These are phyloP conservation scores for Muscicapa comitata DNA, from an alignment of 2,797 vertebrate genomes.

Conservation along the genomic window DNA sequence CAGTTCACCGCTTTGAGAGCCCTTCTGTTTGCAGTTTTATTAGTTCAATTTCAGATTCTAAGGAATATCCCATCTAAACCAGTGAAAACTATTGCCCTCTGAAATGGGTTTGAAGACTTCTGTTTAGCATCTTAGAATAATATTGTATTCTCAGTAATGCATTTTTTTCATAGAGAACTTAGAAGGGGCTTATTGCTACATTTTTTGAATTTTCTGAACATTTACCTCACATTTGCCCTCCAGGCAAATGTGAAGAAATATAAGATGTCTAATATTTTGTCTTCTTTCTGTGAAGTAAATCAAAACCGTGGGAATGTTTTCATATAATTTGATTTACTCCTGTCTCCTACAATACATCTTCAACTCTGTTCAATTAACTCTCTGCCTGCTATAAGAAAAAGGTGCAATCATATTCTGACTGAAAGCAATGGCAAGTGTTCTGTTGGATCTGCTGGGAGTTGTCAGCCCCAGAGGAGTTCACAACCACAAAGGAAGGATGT, in stretches of 20 bases:
- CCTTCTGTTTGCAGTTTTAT: not conserved
- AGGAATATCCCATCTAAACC: not conserved
- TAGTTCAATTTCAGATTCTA: not conserved
- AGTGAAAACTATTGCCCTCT: not conserved
- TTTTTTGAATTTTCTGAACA: conserved; percentile 66
- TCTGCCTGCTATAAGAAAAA: conserved; percentile 53
- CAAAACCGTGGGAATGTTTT: conserved; percentile 78
- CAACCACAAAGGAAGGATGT: conserved; percentile 29
- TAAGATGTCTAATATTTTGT: conserved; percentile 71
- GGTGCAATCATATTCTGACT: not conserved
- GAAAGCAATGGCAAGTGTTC: conserved; percentile 18
- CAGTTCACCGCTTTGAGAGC: fast-evolving
- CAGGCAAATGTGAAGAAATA: conserved; percentile 70
- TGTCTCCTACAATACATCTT: conserved; percentile 68
- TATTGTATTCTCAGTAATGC: conserved; percentile 20
- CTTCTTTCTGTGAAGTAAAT: conserved; percentile 76
- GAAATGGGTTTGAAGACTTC: not conserved
- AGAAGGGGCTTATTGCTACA: conserved; percentile 55
- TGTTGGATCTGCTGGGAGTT: not conserved
- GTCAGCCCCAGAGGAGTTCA: not conserved
- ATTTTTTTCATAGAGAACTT: conserved; percentile 36
- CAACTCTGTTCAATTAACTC: conserved; percentile 61
- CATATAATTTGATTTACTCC: conserved; percentile 70
- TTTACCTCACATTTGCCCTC: conserved; percentile 66
- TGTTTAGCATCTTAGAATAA: conserved; percentile 32